Percentiles rank a stretch among this genome's conserved stretches.
These are phyloP conservation scores for Cavia porcellus DNA, from an alignment of 2,113 vertebrate genomes.

Conservation along the genomic window DNA sequence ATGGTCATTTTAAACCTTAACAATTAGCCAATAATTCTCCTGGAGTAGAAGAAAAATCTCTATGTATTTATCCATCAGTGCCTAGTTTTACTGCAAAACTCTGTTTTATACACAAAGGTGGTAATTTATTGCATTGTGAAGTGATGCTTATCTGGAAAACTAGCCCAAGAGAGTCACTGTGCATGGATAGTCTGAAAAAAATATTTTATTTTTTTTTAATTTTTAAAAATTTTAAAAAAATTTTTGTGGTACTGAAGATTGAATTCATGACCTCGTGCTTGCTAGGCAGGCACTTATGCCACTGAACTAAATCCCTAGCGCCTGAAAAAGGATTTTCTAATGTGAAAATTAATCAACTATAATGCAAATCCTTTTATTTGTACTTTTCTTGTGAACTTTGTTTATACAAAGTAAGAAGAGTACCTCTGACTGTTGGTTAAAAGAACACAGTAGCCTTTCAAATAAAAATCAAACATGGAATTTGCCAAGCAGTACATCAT, in stretches of 20 bases:
- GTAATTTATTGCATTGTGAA: not conserved
- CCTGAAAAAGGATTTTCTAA: conserved; percentile 12
- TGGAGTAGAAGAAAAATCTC: not conserved
- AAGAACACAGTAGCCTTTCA: conserved; percentile 1
- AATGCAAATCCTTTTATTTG: not conserved
- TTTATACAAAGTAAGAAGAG: conserved; percentile 15
- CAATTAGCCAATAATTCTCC: conserved; percentile 22
- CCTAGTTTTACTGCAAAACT: conserved; percentile 8
- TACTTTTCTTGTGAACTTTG: not conserved
- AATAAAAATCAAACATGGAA: not conserved
- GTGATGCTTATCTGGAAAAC: not conserved
- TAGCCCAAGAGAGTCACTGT: not conserved
- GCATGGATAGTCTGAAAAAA: conserved; percentile 1
- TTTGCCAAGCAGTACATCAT: not conserved
- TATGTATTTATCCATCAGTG: not conserved
- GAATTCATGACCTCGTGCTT: too few species aligned
- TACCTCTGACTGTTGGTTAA: not conserved
- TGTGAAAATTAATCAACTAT: conserved; percentile 29
- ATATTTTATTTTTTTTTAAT: too few species aligned
- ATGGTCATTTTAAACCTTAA: conserved; percentile 6
- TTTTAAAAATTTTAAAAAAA: too few species aligned
- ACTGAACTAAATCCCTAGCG: too few species aligned
- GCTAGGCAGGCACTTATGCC: too few species aligned
- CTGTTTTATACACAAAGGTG: not conserved
- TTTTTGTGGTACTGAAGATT: too few species aligned